Evolutionary conservation across 2,888 invertebrate genomes (phyloP).

Genomic region (Phania funesta): DNA sequence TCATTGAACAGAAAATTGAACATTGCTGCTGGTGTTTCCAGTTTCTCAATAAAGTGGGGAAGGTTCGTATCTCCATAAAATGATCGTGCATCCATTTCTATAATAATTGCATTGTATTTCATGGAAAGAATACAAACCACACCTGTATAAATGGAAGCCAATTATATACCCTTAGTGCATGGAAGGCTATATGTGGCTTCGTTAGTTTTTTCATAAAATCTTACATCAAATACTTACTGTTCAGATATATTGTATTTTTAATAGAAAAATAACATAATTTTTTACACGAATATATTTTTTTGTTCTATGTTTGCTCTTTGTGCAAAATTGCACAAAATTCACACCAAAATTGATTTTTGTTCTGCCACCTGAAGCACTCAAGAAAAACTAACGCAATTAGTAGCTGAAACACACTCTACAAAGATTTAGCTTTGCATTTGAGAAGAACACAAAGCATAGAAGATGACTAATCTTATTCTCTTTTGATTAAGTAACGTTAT

Average conservation of each 20-base stretch:
- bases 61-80: neutral
- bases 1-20: neutral
- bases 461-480: neutral
- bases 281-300: too few species aligned
- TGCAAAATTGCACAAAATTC: too few species aligned
- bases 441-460: neutral
- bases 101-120: neutral
- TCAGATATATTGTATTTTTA: neutral
- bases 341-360: too few species aligned
- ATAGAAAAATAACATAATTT: too few species aligned
- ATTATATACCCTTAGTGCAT: conserved; percentile 13
- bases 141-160: neutral
- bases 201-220: conserved; percentile 15
- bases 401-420: too few species aligned
- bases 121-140: neutral
- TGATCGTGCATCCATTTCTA: neutral
- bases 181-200: conserved; percentile 36
- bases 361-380: too few species aligned
- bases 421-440: too few species aligned
- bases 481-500: too few species aligned
- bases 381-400: too few species aligned
- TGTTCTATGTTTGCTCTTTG: too few species aligned
- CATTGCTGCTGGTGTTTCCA: neutral
- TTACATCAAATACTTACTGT: neutral
- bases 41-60: neutral